Evolutionary conservation across 2,888 invertebrate genomes (phyloP).

Genomic region (Campoletis raptor): DNA sequence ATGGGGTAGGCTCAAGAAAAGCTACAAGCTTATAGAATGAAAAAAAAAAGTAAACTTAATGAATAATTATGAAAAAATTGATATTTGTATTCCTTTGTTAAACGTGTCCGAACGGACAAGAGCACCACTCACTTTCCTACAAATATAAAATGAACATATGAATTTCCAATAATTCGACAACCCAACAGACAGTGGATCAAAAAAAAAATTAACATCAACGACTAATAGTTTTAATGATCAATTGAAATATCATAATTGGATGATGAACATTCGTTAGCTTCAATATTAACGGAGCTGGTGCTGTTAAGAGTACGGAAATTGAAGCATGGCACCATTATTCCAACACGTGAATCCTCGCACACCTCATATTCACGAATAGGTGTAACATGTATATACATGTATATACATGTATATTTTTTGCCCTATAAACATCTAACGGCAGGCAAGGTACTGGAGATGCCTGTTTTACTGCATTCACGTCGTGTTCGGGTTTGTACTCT

Average conservation of each 20-base stretch:
- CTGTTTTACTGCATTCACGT: conserved; percentile 75
- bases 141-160: not conserved
- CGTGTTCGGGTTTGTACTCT: conserved; percentile 74
- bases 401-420: not conserved
- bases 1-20: too few species aligned
- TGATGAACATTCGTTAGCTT: conserved; percentile 9
- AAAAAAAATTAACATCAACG: not conserved
- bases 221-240: not conserved
- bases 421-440: conserved; percentile 52
- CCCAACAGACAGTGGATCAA: not conserved
- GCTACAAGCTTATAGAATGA: too few species aligned
- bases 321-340: conserved; percentile 25
- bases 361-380: conserved; percentile 3
- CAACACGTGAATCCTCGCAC: not conserved
- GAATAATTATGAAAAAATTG: too few species aligned
- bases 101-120: not conserved
- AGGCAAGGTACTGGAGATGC: conserved; percentile 57
- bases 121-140: not conserved
- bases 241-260: not conserved
- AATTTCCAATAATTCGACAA: not conserved
- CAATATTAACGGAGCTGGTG: not conserved
- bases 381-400: not conserved
- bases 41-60: too few species aligned
- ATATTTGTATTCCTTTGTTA: too few species aligned
- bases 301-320: conserved; percentile 35